Percentiles rank a stretch among this genome's conserved stretches.
Evolutionary conservation across 2,113 vertebrate genomes (phyloP).

Genomic region (Athene noctua): DNA sequence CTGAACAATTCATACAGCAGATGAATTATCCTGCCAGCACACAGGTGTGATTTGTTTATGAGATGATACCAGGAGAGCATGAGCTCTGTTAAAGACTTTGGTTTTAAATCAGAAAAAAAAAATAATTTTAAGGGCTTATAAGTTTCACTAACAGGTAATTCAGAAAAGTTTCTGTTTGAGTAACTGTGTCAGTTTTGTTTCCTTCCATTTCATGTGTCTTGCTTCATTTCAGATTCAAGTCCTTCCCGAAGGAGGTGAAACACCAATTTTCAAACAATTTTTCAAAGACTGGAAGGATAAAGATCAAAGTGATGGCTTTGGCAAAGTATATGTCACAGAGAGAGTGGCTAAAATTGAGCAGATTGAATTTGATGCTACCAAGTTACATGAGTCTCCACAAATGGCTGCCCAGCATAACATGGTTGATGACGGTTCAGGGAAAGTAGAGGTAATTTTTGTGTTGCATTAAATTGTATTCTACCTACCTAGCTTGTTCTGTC

Average conservation of each 20-base stretch:
- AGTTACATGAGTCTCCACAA: slow-evolving; percentile 81
- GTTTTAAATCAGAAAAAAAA: neutral
- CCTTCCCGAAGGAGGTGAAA: slow-evolving; percentile 90
- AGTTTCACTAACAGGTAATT: neutral
- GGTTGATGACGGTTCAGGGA: slow-evolving; percentile 87
- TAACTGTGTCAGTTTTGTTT: neutral
- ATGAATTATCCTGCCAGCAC: slow-evolving; percentile 88
- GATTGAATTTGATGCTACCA: slow-evolving; percentile 86
- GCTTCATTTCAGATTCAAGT: slow-evolving; percentile 86
- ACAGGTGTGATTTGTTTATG: slow-evolving; percentile 72
- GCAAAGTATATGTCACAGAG: slow-evolving; percentile 86
- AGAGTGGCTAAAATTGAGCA: slow-evolving; percentile 85
- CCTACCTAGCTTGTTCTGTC: neutral
- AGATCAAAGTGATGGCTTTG: slow-evolving; percentile 85
- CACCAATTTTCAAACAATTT: slow-evolving; percentile 91
- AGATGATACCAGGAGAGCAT: neutral
- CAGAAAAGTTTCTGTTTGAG: neutral
- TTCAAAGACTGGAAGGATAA: slow-evolving; percentile 87
- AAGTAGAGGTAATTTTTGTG: slow-evolving; percentile 78
- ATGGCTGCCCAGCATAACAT: slow-evolving; percentile 93
- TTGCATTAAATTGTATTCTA: neutral
- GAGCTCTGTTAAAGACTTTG: neutral
- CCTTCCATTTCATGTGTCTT: neutral
- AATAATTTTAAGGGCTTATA: neutral
- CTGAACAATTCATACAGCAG: slow-evolving; percentile 85